These are phyloP conservation scores for Desmodus rotundus DNA, from an alignment of 2,113 vertebrate genomes.

Conservation along the genomic window DNA sequence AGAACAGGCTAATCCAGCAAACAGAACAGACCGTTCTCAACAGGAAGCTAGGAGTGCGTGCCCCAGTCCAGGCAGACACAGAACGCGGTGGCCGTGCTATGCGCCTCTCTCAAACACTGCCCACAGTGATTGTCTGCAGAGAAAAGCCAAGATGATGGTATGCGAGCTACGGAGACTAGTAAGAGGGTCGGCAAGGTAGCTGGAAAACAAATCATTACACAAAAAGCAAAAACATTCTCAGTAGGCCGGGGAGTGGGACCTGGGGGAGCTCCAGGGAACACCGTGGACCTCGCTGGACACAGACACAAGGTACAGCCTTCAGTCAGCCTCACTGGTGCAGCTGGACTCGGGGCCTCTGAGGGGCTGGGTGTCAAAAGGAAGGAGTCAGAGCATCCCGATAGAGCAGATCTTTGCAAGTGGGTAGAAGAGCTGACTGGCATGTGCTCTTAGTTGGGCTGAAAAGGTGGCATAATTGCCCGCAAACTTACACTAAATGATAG, in stretches of 20 bases:
- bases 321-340: not conserved
- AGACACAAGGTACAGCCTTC: too few relatives aligned
- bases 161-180: not conserved
- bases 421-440: not conserved
- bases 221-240: not conserved
- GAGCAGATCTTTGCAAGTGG: not conserved
- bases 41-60: too few relatives aligned
- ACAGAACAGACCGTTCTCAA: not conserved
- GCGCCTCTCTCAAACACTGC: not conserved
- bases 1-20: not conserved
- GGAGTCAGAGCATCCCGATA: not conserved
- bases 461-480: not conserved
- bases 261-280: not conserved
- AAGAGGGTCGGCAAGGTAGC: not conserved
- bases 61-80: not conserved
- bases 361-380: not conserved
- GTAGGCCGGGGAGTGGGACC: not conserved
- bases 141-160: not conserved
- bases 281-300: not conserved
- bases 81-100: not conserved
- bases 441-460: not conserved
- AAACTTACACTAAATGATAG: not conserved
- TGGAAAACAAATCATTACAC: not conserved
- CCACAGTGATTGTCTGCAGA: rapidly evolving
- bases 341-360: not conserved